Evolutionary conservation across 2,113 vertebrate species (phyloP).

Genomic region (Burhinus bistriatus): DNA sequence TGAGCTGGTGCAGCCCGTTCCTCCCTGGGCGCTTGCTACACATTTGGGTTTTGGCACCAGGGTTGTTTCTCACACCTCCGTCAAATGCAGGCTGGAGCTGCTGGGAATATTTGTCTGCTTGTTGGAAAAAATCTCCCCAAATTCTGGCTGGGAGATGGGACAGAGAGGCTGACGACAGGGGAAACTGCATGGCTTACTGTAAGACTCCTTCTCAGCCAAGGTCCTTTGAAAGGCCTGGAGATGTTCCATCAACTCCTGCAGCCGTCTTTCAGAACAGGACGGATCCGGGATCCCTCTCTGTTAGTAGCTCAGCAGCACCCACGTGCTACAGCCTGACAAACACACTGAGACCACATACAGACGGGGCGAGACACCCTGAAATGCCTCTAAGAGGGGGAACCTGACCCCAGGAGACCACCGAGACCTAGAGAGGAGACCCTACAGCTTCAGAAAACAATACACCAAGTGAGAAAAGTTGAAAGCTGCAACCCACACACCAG

Average conservation of each 20-base stretch:
- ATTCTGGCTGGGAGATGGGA: neutral
- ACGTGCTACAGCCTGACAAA: neutral
- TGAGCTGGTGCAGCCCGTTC: neutral
- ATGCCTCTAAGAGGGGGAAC: neutral
- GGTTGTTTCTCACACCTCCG: neutral
- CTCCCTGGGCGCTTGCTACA: neutral
- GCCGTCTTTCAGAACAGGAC: neutral
- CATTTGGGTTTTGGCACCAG: neutral
- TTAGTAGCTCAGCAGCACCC: neutral
- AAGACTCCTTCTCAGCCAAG: neutral
- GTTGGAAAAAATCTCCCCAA: neutral
- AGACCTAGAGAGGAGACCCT: neutral
- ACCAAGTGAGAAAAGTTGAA: neutral
- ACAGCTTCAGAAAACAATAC: neutral
- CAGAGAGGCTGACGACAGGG: neutral
- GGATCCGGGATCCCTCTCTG: neutral
- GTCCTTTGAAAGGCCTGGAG: neutral
- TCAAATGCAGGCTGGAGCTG: neutral
- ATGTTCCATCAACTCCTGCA: neutral
- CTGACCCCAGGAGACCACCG: neutral
- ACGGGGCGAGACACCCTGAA: neutral
- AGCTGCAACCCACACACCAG: rapidly evolving
- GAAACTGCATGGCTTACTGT: neutral
- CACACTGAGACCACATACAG: neutral
- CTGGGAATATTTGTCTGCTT: neutral